Percentiles rank a stretch among this genome's conserved stretches.
phyloP scores from a whole-genome alignment of 2,797 vertebrate genomes.

The Enteromius treurensis region DNA sequence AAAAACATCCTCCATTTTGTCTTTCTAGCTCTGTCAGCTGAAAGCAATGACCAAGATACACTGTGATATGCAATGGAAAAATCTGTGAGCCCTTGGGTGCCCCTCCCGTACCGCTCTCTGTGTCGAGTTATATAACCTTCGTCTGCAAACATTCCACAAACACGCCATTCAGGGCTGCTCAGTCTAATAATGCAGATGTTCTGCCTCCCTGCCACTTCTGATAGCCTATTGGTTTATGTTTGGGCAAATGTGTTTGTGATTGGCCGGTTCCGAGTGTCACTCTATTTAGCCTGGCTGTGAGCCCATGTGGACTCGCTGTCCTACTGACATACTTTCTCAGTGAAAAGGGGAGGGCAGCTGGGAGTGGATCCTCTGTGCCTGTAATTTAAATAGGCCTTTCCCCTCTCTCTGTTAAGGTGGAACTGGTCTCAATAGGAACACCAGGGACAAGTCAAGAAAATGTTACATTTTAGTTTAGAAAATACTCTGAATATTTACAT shows the following conservation, averaged over 20 bases:
- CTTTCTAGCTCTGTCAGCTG: conserved; percentile 48
- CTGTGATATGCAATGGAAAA: conserved; percentile 81
- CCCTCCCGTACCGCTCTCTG: conserved; percentile 66
- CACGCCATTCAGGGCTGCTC: conserved; percentile 75
- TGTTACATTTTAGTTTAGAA: neutral
- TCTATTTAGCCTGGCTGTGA: conserved; percentile 62
- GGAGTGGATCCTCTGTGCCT: conserved; percentile 59
- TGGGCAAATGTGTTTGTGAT: conserved; percentile 52
- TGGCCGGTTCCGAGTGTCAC: conserved; percentile 62
- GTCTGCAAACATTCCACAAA: conserved; percentile 81
- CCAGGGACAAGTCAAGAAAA: neutral
- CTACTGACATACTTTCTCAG: conserved; percentile 87
- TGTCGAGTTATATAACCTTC: conserved; percentile 81
- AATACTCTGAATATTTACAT: neutral
- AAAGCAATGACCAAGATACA: conserved; percentile 74
- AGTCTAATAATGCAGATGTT: conserved; percentile 71
- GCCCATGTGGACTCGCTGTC: conserved; percentile 80
- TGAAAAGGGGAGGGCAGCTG: conserved; percentile 65
- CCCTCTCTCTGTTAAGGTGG: conserved; percentile 76
- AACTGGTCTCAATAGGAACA: conserved; percentile 32
- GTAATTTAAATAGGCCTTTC: conserved; percentile 55
- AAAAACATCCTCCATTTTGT: conserved; percentile 58
- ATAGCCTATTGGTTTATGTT: conserved; percentile 65
- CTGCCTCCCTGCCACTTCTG: conserved; percentile 60
- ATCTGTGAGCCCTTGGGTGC: conserved; percentile 70